Percentiles rank a stretch among this genome's conserved stretches.
These are phyloP conservation scores for Hirudinaria manillensis DNA, from an alignment of 2,888 invertebrate species.

Conservation along the genomic window DNA sequence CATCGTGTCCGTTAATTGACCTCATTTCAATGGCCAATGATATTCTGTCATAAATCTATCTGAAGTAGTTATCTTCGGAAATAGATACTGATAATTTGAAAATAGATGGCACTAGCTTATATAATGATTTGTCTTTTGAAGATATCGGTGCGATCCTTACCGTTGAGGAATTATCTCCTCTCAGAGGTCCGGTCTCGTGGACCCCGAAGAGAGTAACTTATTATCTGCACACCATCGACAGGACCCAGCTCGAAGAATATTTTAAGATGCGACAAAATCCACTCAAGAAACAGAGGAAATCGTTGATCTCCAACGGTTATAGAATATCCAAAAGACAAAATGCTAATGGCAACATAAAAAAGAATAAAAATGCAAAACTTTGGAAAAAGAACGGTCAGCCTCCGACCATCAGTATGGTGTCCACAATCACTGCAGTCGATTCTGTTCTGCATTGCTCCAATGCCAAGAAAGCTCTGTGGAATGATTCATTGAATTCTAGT, in stretches of 20 bases:
- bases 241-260: constrained; percentile 60
- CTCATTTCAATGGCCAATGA: too few relatives aligned
- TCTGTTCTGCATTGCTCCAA: constrained; percentile 11
- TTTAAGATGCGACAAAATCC: constrained; percentile 18
- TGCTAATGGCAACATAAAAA: too few relatives aligned
- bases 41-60: too few relatives aligned
- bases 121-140: constrained; percentile 43
- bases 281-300: background rate
- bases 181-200: constrained; percentile 95
- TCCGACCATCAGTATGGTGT: constrained; percentile 16
- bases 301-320: too few relatives aligned
- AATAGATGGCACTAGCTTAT: background rate
- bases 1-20: too few relatives aligned
- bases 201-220: constrained; percentile 97
- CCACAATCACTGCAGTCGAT: constrained; percentile 16
- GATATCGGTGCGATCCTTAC: constrained; percentile 98
- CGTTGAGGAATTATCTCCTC: constrained; percentile 88
- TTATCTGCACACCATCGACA: constrained; percentile 94
- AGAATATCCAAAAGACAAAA: too few relatives aligned
- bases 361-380: background rate
- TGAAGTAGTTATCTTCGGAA: too few relatives aligned
- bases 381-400: constrained; percentile 5
- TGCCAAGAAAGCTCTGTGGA: background rate
- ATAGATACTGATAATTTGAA: too few relatives aligned
- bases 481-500: background rate